Evolutionary conservation across 2,113 vertebrate genomes (phyloP).

Genomic region (Clinocottus analis): DNA sequence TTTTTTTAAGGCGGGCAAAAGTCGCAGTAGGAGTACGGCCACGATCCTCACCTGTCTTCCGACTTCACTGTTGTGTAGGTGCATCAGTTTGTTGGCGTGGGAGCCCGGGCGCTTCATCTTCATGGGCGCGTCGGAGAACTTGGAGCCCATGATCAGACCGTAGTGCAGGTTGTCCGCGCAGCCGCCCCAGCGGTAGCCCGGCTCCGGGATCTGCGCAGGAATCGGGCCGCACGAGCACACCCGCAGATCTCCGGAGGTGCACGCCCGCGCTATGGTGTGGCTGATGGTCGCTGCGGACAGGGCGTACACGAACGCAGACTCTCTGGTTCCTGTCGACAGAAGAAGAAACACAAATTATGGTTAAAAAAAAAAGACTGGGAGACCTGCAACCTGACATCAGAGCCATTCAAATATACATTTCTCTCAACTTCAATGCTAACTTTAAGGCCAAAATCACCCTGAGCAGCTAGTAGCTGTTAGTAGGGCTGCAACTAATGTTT

Average conservation of each 20-base stretch:
- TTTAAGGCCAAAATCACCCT: not conserved
- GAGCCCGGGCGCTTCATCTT: slow-evolving; percentile 97
- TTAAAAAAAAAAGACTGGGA: not conserved
- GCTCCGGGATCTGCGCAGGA: slow-evolving; percentile 92
- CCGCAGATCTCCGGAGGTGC: slow-evolving; percentile 94
- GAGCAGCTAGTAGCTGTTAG: not conserved
- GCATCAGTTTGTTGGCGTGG: slow-evolving; percentile 99
- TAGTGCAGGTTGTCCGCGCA: slow-evolving; percentile 98
- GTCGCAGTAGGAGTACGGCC: no score
- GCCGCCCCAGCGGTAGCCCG: slow-evolving; percentile 98
- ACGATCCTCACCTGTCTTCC: slow-evolving; percentile 91
- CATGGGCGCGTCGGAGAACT: slow-evolving; percentile 98
- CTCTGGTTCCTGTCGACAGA: slow-evolving; percentile 89
- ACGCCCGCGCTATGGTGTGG: slow-evolving; percentile 96
- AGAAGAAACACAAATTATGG: not conserved
- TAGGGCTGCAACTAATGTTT: not conserved
- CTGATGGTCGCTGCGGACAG: slow-evolving; percentile 96
- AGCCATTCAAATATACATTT: not conserved
- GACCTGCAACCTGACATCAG: not conserved
- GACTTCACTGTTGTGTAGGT: slow-evolving; percentile 99
- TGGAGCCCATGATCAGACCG: slow-evolving; percentile 96
- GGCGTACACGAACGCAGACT: slow-evolving; percentile 96
- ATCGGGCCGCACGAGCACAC: slow-evolving; percentile 95
- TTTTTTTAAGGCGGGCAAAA: not conserved
- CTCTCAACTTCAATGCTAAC: no score